Evolutionary conservation across 2,113 vertebrate species (phyloP).

Genomic region (Rousettus leschenaultii): DNA sequence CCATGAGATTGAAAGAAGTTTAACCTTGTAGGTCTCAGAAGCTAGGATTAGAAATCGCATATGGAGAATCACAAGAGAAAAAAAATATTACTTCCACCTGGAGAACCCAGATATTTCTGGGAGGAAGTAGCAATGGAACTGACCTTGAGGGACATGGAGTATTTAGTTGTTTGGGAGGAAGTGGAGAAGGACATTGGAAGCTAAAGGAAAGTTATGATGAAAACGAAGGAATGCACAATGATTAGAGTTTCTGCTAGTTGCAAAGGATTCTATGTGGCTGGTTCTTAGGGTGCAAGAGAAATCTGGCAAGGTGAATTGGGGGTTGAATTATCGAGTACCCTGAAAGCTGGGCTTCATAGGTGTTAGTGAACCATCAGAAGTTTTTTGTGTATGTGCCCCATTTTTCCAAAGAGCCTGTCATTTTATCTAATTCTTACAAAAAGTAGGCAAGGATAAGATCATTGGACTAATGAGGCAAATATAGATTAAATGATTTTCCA

Average conservation of each 20-base stretch:
- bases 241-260: not conserved
- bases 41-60: not conserved
- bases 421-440: constrained; percentile 29
- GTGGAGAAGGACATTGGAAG: not conserved
- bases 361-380: not conserved
- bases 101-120: not conserved
- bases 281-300: not conserved
- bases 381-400: not conserved
- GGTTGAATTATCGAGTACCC: not conserved
- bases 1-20: not conserved
- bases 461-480: not conserved
- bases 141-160: not conserved
- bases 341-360: not conserved
- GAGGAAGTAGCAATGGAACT: not conserved
- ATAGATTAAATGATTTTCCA: not conserved
- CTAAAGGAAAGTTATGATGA: not conserved
- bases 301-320: not conserved
- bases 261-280: not conserved
- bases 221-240: not conserved
- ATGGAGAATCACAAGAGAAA: not conserved
- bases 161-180: constrained; percentile 13
- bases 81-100: not conserved
- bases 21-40: not conserved
- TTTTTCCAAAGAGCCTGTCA: not conserved
- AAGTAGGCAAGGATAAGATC: not conserved